phyloP scores from a whole-genome alignment of 2,888 invertebrate genomes.

The Plebejus melissa region DNA sequence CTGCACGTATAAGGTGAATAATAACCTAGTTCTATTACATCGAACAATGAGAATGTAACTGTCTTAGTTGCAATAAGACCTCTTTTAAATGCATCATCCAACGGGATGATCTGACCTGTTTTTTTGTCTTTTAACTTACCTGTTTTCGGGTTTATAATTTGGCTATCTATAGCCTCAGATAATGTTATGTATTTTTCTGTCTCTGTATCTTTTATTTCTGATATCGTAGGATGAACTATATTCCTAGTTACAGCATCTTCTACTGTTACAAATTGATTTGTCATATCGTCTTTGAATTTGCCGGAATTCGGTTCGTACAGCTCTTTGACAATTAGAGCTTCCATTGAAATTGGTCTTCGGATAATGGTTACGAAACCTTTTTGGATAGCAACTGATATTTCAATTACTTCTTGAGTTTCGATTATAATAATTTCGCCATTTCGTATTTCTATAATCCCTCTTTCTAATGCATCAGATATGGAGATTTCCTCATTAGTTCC shows the following conservation, averaged over 20 bases:
- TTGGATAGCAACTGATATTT: slow-evolving; percentile 84
- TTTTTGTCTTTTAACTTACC: slow-evolving; percentile 87
- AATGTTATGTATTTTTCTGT: slow-evolving; percentile 85
- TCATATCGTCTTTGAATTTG: slow-evolving; percentile 84
- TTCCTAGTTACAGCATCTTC: slow-evolving; percentile 88
- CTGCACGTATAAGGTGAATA: slow-evolving; percentile 86
- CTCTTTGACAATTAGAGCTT: slow-evolving; percentile 85
- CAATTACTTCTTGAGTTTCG: slow-evolving; percentile 83
- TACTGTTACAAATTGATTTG: slow-evolving; percentile 84
- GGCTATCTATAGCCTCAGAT: slow-evolving; percentile 84
- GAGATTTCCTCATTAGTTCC: slow-evolving; percentile 86
- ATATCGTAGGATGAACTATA: slow-evolving; percentile 89
- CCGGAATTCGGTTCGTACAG: slow-evolving; percentile 85
- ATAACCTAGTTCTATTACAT: slow-evolving; percentile 87
- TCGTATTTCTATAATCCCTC: slow-evolving; percentile 86
- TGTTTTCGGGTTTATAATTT: slow-evolving; percentile 83
- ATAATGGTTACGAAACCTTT: slow-evolving; percentile 84
- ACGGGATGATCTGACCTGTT: slow-evolving; percentile 83
- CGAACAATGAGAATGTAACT: slow-evolving; percentile 84
- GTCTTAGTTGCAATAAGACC: slow-evolving; percentile 85
- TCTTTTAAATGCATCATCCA: slow-evolving; percentile 84
- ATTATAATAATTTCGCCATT: slow-evolving; percentile 85
- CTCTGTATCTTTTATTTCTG: slow-evolving; percentile 88
- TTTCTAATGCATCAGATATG: slow-evolving; percentile 89
- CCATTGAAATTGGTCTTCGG: slow-evolving; percentile 86